phyloP scores from a whole-genome alignment of 23 tunicate species.

The Pegea sp. region DNA sequence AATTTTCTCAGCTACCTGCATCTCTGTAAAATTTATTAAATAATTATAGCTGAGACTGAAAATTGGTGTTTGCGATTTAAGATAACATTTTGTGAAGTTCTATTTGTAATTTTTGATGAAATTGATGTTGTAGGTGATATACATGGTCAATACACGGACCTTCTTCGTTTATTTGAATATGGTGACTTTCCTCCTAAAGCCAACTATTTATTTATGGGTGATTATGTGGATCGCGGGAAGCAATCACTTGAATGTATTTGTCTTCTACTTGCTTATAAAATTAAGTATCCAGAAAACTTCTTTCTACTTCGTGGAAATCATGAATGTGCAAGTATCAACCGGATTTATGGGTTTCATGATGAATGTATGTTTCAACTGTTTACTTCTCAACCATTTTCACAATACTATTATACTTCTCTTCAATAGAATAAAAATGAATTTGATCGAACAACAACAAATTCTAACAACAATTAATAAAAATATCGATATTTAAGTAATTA shows the following conservation, averaged over 20 bases:
- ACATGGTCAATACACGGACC: conserved; percentile 87
- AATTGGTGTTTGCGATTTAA: neutral
- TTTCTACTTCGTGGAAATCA: conserved; percentile 97
- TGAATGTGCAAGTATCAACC: conserved; percentile 96
- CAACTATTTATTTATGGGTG: conserved; percentile 93
- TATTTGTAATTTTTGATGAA: neutral
- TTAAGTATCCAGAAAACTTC: conserved; percentile 97
- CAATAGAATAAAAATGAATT: too few species aligned
- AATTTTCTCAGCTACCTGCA: too few species aligned
- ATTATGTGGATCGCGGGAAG: conserved; percentile 96
- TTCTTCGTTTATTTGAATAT: conserved; percentile 83
- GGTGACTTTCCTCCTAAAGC: conserved; percentile 99
- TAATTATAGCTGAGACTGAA: neutral
- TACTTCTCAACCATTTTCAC: too few species aligned
- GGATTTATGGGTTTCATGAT: conserved; percentile 97
- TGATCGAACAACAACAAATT: too few species aligned
- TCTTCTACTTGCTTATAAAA: conserved; percentile 90
- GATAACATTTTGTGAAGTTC: neutral
- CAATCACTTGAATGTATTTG: conserved; percentile 98
- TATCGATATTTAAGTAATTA: too few species aligned
- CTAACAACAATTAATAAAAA: too few species aligned
- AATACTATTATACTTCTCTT: too few species aligned
- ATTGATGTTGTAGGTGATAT: conserved; percentile 48
- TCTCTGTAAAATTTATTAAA: too few species aligned
- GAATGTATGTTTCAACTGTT: conserved; percentile 80